Percentiles rank a stretch among this genome's conserved stretches.
Evolutionary conservation across 2,797 vertebrate species (phyloP).

Genomic region (Buphagus erythrorhynchus): DNA sequence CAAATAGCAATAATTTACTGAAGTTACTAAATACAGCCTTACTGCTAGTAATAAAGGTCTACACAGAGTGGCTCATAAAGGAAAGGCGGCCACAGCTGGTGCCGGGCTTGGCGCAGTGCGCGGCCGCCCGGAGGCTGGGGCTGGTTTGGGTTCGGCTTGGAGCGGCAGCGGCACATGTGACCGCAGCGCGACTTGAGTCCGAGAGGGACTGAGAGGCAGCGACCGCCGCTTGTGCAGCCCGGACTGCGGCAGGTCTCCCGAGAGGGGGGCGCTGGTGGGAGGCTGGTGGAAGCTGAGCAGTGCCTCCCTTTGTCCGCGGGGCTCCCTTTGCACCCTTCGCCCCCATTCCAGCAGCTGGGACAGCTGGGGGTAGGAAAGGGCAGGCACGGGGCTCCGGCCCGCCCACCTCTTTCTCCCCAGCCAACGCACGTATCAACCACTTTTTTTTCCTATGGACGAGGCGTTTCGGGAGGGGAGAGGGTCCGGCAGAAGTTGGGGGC

Average conservation of each 20-base stretch:
- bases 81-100: background rate
- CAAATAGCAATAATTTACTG: too few species aligned
- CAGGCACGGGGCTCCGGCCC: background rate
- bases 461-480: background rate
- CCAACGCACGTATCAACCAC: background rate
- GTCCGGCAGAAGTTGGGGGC: background rate
- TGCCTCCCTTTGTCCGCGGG: too few species aligned
- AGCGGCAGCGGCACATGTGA: background rate
- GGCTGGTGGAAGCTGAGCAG: background rate
- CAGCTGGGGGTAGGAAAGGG: background rate
- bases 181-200: rapidly evolving
- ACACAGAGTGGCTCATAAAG: rapidly evolving
- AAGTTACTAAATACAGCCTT: background rate
- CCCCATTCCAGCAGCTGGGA: background rate
- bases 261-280: too few species aligned
- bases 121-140: background rate
- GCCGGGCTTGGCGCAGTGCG: background rate
- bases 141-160: background rate
- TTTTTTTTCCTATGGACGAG: too few species aligned
- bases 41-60: rapidly evolving
- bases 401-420: background rate
- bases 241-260: background rate
- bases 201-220: background rate
- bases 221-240: rapidly evolving
- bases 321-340: background rate